Conservation (phyloP, 2,888 invertebrate species). For the Campopleginae sp. region DNA sequence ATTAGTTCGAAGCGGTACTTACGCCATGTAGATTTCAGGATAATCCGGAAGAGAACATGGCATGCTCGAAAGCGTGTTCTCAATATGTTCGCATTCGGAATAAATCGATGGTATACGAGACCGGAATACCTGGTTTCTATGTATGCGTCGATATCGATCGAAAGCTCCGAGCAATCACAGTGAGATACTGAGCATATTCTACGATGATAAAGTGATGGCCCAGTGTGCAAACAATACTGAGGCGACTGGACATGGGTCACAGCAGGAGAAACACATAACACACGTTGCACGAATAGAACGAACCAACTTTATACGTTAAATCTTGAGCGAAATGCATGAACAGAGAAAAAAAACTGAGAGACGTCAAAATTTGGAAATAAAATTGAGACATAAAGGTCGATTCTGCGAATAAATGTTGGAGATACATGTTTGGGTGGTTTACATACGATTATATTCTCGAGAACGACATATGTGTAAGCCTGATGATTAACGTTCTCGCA, state of each 20-base stretch:
- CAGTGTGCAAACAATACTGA: slow-evolving; percentile 3
- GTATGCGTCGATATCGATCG: slow-evolving; percentile 26
- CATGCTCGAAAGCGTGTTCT: slow-evolving; percentile 31
- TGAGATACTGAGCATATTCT: slow-evolving; percentile 42
- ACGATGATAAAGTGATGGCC: slow-evolving; percentile 36
- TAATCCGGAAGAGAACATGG: slow-evolving; percentile 27
- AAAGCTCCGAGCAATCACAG: slow-evolving; percentile 40
- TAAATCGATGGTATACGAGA: neutral
- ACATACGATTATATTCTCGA: slow-evolving; percentile 11
- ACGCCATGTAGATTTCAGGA: slow-evolving; percentile 18
- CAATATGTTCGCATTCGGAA: slow-evolving; percentile 34
- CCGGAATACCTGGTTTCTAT: neutral
- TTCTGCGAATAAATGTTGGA: neutral
- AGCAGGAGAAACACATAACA: slow-evolving; percentile 6
- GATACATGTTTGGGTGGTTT: slow-evolving; percentile 8
- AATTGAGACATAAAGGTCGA: neutral
- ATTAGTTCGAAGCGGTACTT: slow-evolving; percentile 31
- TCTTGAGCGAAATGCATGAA: neutral
- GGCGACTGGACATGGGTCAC: slow-evolving; percentile 9
- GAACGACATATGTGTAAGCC: slow-evolving; percentile 35
- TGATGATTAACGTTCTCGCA: slow-evolving; percentile 60
- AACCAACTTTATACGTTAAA: neutral
- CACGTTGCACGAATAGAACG: neutral
- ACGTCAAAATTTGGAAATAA: neutral
- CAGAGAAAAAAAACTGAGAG: neutral